Base-by-base conservation (phyloP, 2,113 vertebrate genomes). In the Corythornis cristatus region DNA sequence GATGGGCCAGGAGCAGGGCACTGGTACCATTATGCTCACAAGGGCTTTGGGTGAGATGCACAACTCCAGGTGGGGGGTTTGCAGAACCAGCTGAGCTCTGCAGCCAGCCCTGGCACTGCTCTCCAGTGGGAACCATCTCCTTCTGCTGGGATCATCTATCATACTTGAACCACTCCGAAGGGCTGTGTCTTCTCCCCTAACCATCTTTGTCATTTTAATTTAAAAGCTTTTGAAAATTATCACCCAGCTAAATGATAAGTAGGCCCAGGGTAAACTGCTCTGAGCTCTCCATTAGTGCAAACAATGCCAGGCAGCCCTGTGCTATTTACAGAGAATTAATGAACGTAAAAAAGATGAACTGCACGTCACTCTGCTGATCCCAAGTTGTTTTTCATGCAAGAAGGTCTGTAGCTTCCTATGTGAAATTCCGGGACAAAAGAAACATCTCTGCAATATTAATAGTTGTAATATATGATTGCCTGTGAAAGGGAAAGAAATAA, bases 401-500 rank as follows among this genome's bases (percentile, higher is more conserved):
- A 71, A 90, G 61, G 71, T 78, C 90, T 37, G 43, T 33, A 88
- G 72, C 74, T 95, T 97, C 83, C 48, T 97, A 78, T 88, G 77
- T 94, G 89, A 96, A 95, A 89, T 88, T 73, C 75, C 82, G 87
- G 21, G 57, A 95, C 57, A 91, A 96, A 95, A 92, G 91, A 92
- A 97, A 91, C 42, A 79, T 71, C 86, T 61, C 68, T 61, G 29
- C 72, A 92, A 73, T 95, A 91, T 94, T 95, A 97, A 91, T 94
- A 94, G 65, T 94, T 68, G 56, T 77, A 94, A 75, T 88, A 70
- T 76, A 95, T 91, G 87, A 87, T 94, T 95, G 65, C 78, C 92
- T 93, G 73, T 67, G 93, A 96, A 96, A 83, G 89, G 68, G 95
- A 95, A 91, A 97, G 86, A 90, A 95, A 96, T 89, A 96, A 86